Evolutionary conservation across 2,888 invertebrate genomes (phyloP), one percentile per base, ranked within the genome.

Genomic region (Archaeoteleia sp.): DNA sequence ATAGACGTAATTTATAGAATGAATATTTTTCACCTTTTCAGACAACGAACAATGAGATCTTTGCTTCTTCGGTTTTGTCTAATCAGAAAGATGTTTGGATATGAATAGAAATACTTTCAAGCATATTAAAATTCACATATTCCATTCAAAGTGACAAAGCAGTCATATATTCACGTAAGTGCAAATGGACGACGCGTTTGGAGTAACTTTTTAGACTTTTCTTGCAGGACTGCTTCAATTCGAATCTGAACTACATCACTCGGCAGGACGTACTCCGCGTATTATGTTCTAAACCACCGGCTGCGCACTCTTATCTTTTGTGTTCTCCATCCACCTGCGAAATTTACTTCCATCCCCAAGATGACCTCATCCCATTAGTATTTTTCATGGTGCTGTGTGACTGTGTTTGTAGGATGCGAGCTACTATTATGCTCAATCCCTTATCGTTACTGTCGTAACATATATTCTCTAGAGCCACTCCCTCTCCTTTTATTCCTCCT

Each of bases 361-460:
- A 66, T 74, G 78, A 78, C 80, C 78, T 72, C 74, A 74, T 76
- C 77, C 78, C 78, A 82, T 81, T 79, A 79, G 78, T 78, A 82
- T 83, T 82, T 83, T 82, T 83, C 80, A 81, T 73, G 73, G 73
- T 67, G 72, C 61, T 62, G 65, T 63, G 67, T 74, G 75, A 80
- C 79, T 79, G 78, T 75, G 73, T 76, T 69, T 69, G 61, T 68
- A 67, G 72, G 71, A 74, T 74, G 73, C 71, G 54, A 63, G 34
- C 70, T 55, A 67, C 77, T 79, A 79, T 79, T 78, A 78, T 76
- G 73, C 75, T 75, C 74, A 67, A 78, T 78, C 74, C 73, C 76
- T 79, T 79, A 80, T 80, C 78, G 76, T 76, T 74, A 72, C 74
- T 25, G 55, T 72, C 78, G 55, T 70, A 68, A 72, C 74, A 72